A percentile compares a stretch with the other conserved stretches of the same genome.
Evolutionary conservation across 2,888 invertebrate species (phyloP).

Genomic region (Epinotia brunnichana): DNA sequence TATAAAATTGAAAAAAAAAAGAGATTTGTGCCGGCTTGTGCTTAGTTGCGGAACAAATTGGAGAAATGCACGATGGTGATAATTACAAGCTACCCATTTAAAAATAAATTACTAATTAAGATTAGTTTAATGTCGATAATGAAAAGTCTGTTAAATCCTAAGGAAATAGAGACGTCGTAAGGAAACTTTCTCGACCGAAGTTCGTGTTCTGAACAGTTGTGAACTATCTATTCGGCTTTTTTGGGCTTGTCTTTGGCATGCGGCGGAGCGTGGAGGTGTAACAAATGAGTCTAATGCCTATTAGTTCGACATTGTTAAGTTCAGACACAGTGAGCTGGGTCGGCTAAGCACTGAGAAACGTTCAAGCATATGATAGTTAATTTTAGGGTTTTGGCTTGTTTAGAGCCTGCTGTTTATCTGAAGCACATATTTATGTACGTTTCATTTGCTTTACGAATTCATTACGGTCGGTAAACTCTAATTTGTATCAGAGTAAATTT

Average conservation of each 20-base stretch:
- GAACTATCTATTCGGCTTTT: constrained; percentile 66
- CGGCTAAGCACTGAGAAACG: constrained; percentile 65
- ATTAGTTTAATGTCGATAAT: background rate
- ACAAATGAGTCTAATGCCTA: constrained; percentile 78
- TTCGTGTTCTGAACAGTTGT: constrained; percentile 54
- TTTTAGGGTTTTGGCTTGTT: constrained; percentile 35
- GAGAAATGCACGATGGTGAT: background rate
- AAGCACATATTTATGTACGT: background rate
- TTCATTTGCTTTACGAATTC: background rate
- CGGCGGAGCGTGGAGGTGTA: constrained; percentile 75
- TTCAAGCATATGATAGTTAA: constrained; percentile 56
- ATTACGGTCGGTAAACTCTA: background rate
- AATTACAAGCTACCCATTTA: background rate
- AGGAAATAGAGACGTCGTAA: constrained; percentile 21
- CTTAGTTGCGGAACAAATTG: background rate
- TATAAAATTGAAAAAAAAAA: background rate
- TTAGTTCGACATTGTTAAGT: constrained; percentile 79
- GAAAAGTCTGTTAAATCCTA: constrained; percentile 1
- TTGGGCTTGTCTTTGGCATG: constrained; percentile 67
- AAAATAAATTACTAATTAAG: background rate
- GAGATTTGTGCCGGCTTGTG: too few species aligned
- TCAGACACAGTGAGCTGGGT: constrained; percentile 72
- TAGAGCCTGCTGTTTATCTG: background rate
- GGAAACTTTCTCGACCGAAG: constrained; percentile 18
- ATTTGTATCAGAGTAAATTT: background rate